A percentile compares a stretch with the other conserved stretches of the same genome.
Conservation (phyloP, 2,888 invertebrate genomes). For the Venusia cambrica region DNA sequence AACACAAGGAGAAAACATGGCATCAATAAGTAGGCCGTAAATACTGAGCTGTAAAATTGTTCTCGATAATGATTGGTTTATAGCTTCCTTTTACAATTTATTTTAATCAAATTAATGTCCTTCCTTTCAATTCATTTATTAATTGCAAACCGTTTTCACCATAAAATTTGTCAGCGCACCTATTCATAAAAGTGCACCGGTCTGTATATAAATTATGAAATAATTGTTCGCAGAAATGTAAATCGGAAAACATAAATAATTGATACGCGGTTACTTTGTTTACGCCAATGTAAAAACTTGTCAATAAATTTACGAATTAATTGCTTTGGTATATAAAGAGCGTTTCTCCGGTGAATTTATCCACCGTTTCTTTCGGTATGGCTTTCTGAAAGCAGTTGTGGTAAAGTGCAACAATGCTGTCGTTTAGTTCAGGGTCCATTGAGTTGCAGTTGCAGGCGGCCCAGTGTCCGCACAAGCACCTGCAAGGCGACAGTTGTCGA, state of each 20-base stretch:
- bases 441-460: conserved; percentile 38
- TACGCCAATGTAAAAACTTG: conserved; percentile 18
- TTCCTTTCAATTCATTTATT: conserved; percentile 4
- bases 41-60: conserved; percentile 29
- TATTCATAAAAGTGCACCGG: conserved; percentile 2
- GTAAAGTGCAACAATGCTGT: conserved; percentile 39
- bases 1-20: conserved; percentile 49
- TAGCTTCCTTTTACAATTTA: conserved; percentile 21
- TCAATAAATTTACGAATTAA: conserved; percentile 29
- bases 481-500: conserved; percentile 38
- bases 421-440: conserved; percentile 64
- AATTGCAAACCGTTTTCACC: conserved; percentile 7
- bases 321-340: conserved; percentile 35
- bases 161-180: conserved; percentile 3
- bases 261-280: conserved; percentile 12
- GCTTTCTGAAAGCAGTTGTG: conserved; percentile 33
- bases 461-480: conserved; percentile 45
- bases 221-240: conserved; percentile 8
- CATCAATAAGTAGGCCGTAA: conserved; percentile 25
- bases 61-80: conserved; percentile 17
- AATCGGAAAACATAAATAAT: conserved; percentile 5
- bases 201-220: conserved; percentile 3
- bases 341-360: conserved; percentile 35
- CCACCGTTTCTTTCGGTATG: conserved; percentile 24
- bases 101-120: conserved; percentile 6